phyloP scores from a whole-genome alignment of 2,888 invertebrate species.

The Dyspetes luteomarginatus region DNA sequence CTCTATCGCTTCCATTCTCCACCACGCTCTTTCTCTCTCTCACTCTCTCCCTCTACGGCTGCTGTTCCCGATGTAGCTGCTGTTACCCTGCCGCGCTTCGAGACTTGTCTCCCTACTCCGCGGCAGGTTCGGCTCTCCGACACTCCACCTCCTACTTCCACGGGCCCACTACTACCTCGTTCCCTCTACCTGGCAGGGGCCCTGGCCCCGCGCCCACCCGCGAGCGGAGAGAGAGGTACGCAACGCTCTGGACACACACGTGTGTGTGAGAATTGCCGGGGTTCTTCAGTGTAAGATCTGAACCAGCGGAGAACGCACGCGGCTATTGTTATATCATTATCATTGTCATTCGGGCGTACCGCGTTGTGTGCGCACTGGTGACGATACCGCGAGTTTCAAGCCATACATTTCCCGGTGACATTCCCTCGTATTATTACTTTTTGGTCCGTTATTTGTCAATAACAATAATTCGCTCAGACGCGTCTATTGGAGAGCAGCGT shows the following conservation, averaged over 20 bases:
- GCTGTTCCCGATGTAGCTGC: slow-evolving; percentile 63
- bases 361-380: slow-evolving; percentile 65
- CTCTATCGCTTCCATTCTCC: slow-evolving; percentile 57
- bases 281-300: slow-evolving; percentile 83
- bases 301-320: slow-evolving; percentile 83
- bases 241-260: slow-evolving; percentile 76
- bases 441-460: not conserved
- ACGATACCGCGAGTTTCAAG: slow-evolving; percentile 69
- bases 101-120: slow-evolving; percentile 62
- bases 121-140: slow-evolving; percentile 67
- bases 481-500: not conserved
- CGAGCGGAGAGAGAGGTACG: slow-evolving; percentile 67
- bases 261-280: slow-evolving; percentile 80
- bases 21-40: slow-evolving; percentile 52
- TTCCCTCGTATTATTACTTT: not conserved
- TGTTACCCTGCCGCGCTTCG: slow-evolving; percentile 50
- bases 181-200: slow-evolving; percentile 75
- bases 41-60: slow-evolving; percentile 45
- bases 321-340: slow-evolving; percentile 83
- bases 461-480: not conserved
- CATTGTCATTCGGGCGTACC: slow-evolving; percentile 75
- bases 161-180: slow-evolving; percentile 77
- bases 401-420: not conserved
- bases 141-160: slow-evolving; percentile 78
- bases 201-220: slow-evolving; percentile 69